Evolutionary conservation across 2,113 vertebrate species (phyloP), one percentile per base, ranked within the genome.

Genomic region (Carassius gibelio): DNA sequence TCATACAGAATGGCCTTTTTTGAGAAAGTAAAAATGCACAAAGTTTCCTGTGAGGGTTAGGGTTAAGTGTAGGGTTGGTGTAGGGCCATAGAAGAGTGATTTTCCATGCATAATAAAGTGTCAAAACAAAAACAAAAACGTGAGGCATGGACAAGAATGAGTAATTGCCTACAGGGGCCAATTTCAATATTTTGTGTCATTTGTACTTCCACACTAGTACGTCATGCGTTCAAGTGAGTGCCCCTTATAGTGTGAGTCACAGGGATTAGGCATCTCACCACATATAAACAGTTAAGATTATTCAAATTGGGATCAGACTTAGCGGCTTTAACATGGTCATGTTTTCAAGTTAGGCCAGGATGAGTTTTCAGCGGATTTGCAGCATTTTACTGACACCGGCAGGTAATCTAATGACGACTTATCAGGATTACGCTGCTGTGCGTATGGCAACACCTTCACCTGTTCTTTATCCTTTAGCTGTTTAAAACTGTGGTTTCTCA

Each of bases 71-170:
- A 30, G 30, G 30, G 30, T 30, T 30, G 30, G 30, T 30, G 30
- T 2, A 30, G 30, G 30, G 30, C 30, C 1, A 30, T 30, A 30
- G 30, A 30, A 30, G 91, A 90, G 91, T 93, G 89, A 93, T 94
- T 93, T 93, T 87, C 55, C 92, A 93, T 92, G 92, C 91, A 91
- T 94, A 92, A 92, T 89, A 92, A 93, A 93, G 85, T 89, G 88
- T 89, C 91, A 92, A 42, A 74, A 59, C 50, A 11, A 75, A 75
- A 75, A 75, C 42, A 55, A 75, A 75, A 76, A 76, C 0, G 7
- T 9, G 48, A 76, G 23, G 50, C 45, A 76, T 52, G 45, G 17
- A 69, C 30, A 81, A 66, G 34, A 52, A 59, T 17, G 10, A 14
- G 55, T 52, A 72, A 74, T 74, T 68, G 10, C n/a, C 93, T 89